phyloP scores from a whole-genome alignment of 2,888 invertebrate species.

The Arrhopalites spinosus region DNA sequence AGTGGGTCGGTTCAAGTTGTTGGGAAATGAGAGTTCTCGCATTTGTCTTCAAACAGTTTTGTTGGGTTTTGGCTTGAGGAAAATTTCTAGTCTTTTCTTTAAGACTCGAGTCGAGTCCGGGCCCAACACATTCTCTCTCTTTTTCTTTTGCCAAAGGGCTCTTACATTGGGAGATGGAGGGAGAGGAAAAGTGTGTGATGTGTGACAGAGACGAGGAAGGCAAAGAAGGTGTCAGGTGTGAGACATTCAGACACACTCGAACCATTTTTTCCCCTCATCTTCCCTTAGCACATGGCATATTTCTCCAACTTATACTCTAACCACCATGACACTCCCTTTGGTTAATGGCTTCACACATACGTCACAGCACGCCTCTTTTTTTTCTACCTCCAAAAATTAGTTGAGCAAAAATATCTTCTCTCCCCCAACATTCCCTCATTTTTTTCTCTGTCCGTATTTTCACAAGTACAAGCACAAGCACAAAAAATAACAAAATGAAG shows the following conservation, averaged over 20 bases:
- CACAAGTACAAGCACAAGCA: too few species aligned
- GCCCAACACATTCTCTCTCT: not conserved
- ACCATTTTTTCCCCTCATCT: conserved; percentile 43
- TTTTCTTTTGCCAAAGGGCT: conserved; percentile 20
- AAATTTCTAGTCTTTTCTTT: not conserved
- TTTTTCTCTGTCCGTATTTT: too few species aligned
- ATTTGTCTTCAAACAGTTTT: conserved; percentile 44
- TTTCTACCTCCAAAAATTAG: not conserved
- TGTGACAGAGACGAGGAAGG: conserved; percentile 18
- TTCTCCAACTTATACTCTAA: conserved; percentile 14
- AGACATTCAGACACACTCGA: conserved; percentile 45
- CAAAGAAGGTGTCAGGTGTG: conserved; percentile 51
- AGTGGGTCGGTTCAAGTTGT: conserved; percentile 27
- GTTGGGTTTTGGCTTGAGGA: not conserved
- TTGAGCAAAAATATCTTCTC: conserved; percentile 4
- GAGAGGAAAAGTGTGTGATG: conserved; percentile 19
- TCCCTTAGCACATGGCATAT: conserved; percentile 24
- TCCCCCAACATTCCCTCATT: too few species aligned
- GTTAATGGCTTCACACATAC: conserved; percentile 23
- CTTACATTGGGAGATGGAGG: not conserved
- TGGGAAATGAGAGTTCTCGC: conserved; percentile 35
- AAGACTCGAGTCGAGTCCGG: too few species aligned
- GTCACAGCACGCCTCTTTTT: not conserved
- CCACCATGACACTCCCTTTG: conserved; percentile 16
- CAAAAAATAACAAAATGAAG: too few species aligned